Conservation (phyloP, 2,113 vertebrate species). For the Arvicanthis niloticus region DNA sequence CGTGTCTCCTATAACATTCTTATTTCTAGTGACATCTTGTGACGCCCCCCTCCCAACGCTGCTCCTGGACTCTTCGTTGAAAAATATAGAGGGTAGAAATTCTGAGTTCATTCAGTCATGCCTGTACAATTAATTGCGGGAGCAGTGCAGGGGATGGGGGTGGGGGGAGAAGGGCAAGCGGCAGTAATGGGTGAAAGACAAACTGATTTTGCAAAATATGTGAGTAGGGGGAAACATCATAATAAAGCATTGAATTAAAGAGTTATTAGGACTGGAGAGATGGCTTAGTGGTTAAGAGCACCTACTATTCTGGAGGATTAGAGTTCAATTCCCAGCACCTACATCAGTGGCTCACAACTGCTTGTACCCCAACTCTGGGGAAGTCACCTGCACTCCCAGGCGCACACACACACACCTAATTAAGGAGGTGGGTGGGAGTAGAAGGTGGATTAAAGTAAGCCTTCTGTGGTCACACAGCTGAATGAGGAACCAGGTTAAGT, state of each 20-base stretch:
- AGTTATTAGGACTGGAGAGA: background rate
- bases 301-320: background rate
- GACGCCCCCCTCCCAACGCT: background rate
- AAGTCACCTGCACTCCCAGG: background rate
- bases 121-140: background rate
- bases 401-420: background rate
- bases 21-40: background rate
- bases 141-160: background rate
- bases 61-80: background rate
- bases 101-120: background rate
- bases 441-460: background rate
- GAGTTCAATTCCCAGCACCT: background rate
- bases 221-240: background rate
- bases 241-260: background rate
- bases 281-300: background rate
- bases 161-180: background rate
- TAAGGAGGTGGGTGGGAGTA: background rate
- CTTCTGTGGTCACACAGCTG: background rate
- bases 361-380: background rate
- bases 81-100: background rate
- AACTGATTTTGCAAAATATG: constrained; percentile 18
- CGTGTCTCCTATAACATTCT: background rate
- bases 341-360: background rate
- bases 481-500: background rate
- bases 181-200: background rate